Percentiles rank a stretch among this genome's conserved stretches.
These are phyloP conservation scores for Tauraco hartlaubi DNA, from an alignment of 2,797 vertebrate genomes.

Conservation along the genomic window DNA sequence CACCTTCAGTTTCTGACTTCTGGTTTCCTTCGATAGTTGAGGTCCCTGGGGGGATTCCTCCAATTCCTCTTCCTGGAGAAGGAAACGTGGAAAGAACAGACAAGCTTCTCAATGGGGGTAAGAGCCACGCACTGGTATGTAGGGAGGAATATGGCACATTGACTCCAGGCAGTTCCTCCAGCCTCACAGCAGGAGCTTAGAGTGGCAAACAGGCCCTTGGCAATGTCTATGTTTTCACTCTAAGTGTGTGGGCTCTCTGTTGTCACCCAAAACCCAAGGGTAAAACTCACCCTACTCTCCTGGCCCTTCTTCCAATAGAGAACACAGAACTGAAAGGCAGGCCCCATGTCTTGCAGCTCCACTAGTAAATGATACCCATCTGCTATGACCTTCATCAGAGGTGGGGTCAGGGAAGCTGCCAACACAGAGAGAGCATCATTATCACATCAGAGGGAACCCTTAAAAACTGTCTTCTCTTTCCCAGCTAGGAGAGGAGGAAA, in stretches of 20 bases:
- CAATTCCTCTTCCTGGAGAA: not conserved
- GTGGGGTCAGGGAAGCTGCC: conserved; percentile 78
- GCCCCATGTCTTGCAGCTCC: conserved; percentile 78
- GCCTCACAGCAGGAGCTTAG: not conserved
- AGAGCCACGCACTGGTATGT: not conserved
- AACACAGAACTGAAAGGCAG: conserved; percentile 71
- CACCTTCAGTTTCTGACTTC: not conserved
- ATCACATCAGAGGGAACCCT: not conserved
- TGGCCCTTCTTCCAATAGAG: conserved; percentile 76
- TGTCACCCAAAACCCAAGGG: not conserved
- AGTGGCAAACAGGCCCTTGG: not conserved
- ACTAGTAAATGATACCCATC: conserved; percentile 73
- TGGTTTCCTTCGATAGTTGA: not conserved
- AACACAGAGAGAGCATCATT: conserved; percentile 32
- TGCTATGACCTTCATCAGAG: conserved; percentile 59
- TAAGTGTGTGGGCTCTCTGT: not conserved
- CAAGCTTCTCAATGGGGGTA: not conserved
- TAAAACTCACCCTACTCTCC: conserved; percentile 68
- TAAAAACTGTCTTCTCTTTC: not conserved
- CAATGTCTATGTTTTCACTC: not conserved
- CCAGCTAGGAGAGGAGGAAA: not conserved
- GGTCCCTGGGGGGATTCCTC: not conserved
- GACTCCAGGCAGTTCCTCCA: not conserved
- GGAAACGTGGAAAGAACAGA: not conserved
- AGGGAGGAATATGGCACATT: not conserved